Evolutionary conservation across 2,797 vertebrate species (phyloP).

Genomic region (Argya squamiceps): DNA sequence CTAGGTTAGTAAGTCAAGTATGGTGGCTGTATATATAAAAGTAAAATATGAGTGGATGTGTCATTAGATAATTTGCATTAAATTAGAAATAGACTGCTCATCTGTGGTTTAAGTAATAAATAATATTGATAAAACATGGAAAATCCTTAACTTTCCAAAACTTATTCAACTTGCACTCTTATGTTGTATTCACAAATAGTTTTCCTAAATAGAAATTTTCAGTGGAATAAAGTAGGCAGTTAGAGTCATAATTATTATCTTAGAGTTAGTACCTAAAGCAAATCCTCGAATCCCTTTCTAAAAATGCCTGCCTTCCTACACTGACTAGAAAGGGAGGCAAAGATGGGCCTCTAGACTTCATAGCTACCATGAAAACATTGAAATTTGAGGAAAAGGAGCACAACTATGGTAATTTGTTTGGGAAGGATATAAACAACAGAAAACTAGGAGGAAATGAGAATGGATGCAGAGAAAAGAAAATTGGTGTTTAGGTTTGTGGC

Average conservation of each 20-base stretch:
- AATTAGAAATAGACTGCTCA: neutral
- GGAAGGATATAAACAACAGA: neutral
- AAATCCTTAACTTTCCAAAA: neutral
- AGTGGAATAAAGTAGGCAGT: neutral
- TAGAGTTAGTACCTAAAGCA: neutral
- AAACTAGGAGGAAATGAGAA: neutral
- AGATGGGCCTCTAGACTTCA: neutral
- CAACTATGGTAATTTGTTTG: neutral
- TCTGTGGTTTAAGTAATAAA: neutral
- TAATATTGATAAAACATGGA: neutral
- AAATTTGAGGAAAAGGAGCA: neutral
- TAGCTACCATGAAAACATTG: neutral
- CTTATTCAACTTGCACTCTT: neutral
- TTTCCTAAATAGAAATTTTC: neutral
- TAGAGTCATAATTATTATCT: neutral
- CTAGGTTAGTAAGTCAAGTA: neutral
- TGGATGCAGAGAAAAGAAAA: neutral
- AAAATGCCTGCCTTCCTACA: neutral
- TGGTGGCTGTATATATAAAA: neutral
- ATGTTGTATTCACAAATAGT: neutral
- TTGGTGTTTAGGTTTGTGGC: neutral
- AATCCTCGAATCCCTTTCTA: neutral
- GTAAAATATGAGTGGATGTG: neutral
- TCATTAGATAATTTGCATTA: neutral
- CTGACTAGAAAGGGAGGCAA: neutral